These are phyloP conservation scores for Ficedula albicollis DNA, from an alignment of 2,797 vertebrate genomes.

Conservation along the genomic window DNA sequence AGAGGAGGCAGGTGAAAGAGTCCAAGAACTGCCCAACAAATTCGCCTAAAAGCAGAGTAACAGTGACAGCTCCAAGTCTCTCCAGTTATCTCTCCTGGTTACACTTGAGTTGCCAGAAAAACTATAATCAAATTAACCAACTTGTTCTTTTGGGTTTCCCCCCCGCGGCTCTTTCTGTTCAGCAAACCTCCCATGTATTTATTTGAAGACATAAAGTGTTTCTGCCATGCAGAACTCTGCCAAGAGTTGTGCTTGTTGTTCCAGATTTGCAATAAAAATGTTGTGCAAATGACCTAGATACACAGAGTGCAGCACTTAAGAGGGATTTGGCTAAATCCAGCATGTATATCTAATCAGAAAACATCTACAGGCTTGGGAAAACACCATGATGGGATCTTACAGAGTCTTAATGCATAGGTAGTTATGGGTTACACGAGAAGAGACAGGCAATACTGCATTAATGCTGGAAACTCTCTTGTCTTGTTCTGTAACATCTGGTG, in stretches of 20 bases:
- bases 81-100: not conserved
- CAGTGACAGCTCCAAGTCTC: not conserved
- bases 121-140: not conserved
- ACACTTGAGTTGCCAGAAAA: not conserved
- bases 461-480: not conserved
- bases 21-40: not conserved
- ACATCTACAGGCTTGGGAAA: not conserved
- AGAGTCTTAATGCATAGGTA: not conserved
- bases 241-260: slow-evolving; percentile 13
- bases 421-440: not conserved
- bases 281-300: slow-evolving; percentile 32
- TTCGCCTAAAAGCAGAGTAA: not conserved
- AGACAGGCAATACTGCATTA: not conserved
- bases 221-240: not conserved
- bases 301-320: not conserved
- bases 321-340: not conserved
- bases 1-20: not conserved
- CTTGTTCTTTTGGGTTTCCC: not conserved
- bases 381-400: not conserved
- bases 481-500: not conserved
- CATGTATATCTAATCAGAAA: not conserved
- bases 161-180: not conserved
- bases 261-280: slow-evolving; percentile 34
- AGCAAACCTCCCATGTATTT: not conserved
- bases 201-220: not conserved